Conservation (phyloP, 2,113 vertebrate species). For the Ornithorhynchus anatinus region DNA sequence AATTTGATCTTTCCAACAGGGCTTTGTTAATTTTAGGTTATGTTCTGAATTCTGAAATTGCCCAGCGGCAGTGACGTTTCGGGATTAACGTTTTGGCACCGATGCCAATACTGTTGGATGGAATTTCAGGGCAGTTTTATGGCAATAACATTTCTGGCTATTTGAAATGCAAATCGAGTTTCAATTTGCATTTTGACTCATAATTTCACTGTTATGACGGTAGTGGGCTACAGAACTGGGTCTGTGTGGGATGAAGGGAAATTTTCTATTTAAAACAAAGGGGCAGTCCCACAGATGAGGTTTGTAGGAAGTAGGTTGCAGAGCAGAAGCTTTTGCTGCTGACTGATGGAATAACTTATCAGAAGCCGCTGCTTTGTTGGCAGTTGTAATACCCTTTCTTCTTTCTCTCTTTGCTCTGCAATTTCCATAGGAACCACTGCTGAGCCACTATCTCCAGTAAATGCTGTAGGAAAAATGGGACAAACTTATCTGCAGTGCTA, state of each 20-base stretch:
- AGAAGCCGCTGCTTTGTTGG: neutral
- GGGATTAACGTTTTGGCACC: neutral
- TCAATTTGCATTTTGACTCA: neutral
- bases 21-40: fast-evolving
- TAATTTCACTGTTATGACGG: neutral
- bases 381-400: neutral
- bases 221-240: neutral
- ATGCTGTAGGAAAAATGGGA: neutral
- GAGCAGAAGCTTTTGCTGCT: neutral
- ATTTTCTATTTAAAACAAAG: neutral
- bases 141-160: neutral
- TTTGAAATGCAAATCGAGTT: neutral
- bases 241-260: neutral
- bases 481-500: fast-evolving
- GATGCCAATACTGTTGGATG: neutral
- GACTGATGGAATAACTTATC: neutral
- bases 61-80: neutral
- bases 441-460: neutral
- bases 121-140: neutral
- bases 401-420: neutral
- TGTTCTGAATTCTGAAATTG: neutral
- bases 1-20: neutral
- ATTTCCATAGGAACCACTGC: neutral
- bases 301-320: neutral
- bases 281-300: neutral